Conservation (phyloP, 2,888 invertebrate species). For the Microplitis deprimator region DNA sequence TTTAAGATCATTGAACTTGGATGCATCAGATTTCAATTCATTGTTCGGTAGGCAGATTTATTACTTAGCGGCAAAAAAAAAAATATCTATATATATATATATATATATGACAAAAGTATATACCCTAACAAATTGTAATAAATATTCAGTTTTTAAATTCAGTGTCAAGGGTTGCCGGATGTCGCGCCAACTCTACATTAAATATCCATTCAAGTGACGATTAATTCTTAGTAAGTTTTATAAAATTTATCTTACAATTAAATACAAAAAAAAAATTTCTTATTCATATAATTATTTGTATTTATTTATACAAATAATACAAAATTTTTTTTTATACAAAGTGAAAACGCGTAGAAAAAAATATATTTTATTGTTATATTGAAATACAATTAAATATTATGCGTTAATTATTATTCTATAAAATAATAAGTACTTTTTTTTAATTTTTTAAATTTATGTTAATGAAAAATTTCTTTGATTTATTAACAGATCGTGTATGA, state of each 20-base stretch:
- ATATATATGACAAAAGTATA: neutral
- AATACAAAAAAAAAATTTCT: neutral
- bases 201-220: constrained; percentile 46
- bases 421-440: neutral
- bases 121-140: constrained; percentile 42
- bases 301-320: neutral
- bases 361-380: neutral
- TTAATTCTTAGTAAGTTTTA: constrained; percentile 5
- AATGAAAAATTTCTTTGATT: neutral
- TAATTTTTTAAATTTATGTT: neutral
- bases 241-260: constrained; percentile 10
- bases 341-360: neutral
- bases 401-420: neutral
- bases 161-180: constrained; percentile 66
- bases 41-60: constrained; percentile 31
- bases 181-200: constrained; percentile 60
- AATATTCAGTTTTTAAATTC: constrained; percentile 54
- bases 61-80: neutral
- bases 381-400: neutral
- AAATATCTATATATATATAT: no score
- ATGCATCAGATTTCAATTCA: constrained; percentile 18
- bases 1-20: constrained; percentile 48
- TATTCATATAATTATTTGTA: constrained; percentile 4
- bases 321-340: neutral
- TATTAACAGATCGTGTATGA: neutral